Evolutionary conservation across 2,888 invertebrate species (phyloP).

Genomic region (Bombylius discolor): DNA sequence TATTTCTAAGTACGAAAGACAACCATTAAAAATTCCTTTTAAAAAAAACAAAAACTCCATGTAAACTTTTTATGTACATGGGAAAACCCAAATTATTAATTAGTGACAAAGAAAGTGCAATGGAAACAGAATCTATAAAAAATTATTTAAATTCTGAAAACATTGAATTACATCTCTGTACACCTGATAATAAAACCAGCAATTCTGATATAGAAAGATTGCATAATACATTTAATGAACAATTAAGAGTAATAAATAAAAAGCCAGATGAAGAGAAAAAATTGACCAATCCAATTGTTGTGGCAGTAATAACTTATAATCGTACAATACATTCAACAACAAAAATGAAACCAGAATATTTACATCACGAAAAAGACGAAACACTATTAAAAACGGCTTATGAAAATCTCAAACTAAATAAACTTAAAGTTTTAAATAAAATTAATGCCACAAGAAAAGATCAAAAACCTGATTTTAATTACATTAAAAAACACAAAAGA

Average conservation of each 20-base stretch:
- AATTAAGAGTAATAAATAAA: not conserved
- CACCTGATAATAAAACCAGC: not conserved
- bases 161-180: not conserved
- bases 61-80: not conserved
- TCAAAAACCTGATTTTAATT: no score
- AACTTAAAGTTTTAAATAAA: not conserved
- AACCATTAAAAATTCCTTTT: not conserved
- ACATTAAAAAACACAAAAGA: no score
- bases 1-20: not conserved
- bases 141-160: not conserved
- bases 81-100: constrained; percentile 1
- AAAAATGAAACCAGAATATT: not conserved
- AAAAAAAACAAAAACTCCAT: not conserved
- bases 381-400: not conserved
- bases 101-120: not conserved
- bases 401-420: not conserved
- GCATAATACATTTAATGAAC: not conserved
- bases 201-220: not conserved
- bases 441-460: not conserved
- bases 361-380: not conserved
- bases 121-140: not conserved
- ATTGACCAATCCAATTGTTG: not conserved
- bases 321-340: not conserved
- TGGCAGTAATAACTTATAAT: not conserved
- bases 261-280: not conserved